phyloP scores from a whole-genome alignment of 2,797 vertebrate genomes.

The Gorsachius magnificus region DNA sequence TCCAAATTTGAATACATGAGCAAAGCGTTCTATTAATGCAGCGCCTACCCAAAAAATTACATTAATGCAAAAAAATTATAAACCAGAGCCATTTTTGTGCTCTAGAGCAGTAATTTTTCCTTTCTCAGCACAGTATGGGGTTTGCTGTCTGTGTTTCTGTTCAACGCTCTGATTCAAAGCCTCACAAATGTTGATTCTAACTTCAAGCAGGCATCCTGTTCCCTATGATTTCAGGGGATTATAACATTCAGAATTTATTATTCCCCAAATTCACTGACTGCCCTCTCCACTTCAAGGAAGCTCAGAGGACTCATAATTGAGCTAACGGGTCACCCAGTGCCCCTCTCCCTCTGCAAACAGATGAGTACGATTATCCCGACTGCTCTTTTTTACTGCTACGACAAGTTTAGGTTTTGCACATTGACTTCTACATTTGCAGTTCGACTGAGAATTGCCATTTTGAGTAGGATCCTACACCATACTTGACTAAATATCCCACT shows the following conservation, averaged over 20 bases:
- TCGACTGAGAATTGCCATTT: not conserved
- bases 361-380: not conserved
- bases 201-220: not conserved
- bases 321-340: not conserved
- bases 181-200: not conserved
- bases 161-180: not conserved
- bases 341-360: not conserved
- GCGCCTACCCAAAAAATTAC: not conserved
- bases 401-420: not conserved
- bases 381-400: not conserved
- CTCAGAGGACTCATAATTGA: not conserved
- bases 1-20: not conserved
- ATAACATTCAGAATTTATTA: not conserved
- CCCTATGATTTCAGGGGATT: not conserved
- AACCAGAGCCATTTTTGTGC: not conserved
- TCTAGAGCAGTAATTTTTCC: not conserved
- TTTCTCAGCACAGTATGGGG: not conserved
- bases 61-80: not conserved
- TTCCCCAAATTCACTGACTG: not conserved
- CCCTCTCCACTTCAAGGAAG: not conserved
- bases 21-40: not conserved
- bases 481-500: not conserved
- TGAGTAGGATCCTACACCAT: not conserved
- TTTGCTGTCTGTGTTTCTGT: not conserved
- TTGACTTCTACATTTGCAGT: not conserved